Evolutionary conservation across 1,140 invertebrate genomes (phyloP).

Genomic region (Tyrophagus putrescentiae): DNA sequence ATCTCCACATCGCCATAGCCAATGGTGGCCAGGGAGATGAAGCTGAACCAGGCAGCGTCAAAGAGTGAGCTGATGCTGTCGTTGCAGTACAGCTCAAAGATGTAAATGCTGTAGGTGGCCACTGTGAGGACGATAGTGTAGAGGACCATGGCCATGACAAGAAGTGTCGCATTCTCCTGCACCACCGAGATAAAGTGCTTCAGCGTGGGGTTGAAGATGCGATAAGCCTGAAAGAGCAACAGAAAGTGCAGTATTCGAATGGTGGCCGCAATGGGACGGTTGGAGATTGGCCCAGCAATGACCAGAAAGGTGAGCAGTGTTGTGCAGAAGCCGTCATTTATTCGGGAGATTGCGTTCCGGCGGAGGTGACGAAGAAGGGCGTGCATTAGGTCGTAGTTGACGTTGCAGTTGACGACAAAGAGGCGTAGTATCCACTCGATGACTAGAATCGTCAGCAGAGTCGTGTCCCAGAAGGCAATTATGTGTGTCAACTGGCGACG

Average conservation of each 20-base stretch:
- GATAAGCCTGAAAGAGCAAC: background rate
- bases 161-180: background rate
- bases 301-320: background rate
- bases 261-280: background rate
- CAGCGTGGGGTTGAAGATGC: background rate
- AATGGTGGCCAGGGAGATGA: background rate
- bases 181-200: background rate
- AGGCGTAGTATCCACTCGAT: background rate
- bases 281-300: background rate
- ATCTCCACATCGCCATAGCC: constrained; percentile 1
- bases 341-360: background rate
- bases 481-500: too few relatives aligned
- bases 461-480: background rate
- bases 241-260: background rate
- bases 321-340: background rate
- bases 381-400: background rate
- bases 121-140: background rate
- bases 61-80: background rate
- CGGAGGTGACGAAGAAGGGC: background rate
- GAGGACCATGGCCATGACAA: background rate
- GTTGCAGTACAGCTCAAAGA: background rate
- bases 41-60: background rate
- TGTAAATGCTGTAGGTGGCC: background rate
- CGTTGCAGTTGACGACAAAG: background rate
- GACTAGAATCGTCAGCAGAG: background rate